Conservation (phyloP, 1,140 invertebrate species). For the Drosophila ambigua region DNA sequence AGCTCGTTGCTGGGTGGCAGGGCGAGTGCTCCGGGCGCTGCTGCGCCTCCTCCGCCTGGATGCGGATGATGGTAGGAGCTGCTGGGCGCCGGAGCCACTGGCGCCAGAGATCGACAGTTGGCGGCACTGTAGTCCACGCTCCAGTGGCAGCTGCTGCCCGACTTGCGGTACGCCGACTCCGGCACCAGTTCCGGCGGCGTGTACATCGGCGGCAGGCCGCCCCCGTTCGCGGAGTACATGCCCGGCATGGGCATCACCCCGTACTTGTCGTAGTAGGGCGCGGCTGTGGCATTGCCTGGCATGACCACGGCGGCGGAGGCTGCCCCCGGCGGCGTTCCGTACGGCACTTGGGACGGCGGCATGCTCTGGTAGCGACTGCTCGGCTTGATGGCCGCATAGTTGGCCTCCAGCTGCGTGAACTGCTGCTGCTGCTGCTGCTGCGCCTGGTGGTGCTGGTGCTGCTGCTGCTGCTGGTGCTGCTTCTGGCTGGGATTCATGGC, state of each 20-base stretch:
- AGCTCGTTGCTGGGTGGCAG: constrained; percentile 42
- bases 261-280: constrained; percentile 69
- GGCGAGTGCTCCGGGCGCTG: neutral
- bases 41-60: constrained; percentile 3
- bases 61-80: constrained; percentile 39
- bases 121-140: constrained; percentile 57
- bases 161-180: constrained; percentile 49
- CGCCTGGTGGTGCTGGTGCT: constrained; percentile 20
- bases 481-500: constrained; percentile 16
- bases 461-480: constrained; percentile 27
- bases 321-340: neutral
- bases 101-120: constrained; percentile 50
- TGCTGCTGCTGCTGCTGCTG: constrained; percentile 46
- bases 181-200: constrained; percentile 46
- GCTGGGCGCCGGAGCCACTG: constrained; percentile 13
- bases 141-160: constrained; percentile 61
- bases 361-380: constrained; percentile 63
- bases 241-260: constrained; percentile 62
- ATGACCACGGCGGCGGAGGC: neutral
- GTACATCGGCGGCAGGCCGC: constrained; percentile 46
- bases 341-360: constrained; percentile 6
- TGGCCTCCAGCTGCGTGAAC: constrained; percentile 57
- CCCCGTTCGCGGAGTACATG: constrained; percentile 52
- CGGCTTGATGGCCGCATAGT: constrained; percentile 73
- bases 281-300: constrained; percentile 1